These are phyloP conservation scores for Marcusenius ussheri DNA, from an alignment of 2,113 vertebrate genomes.

Conservation along the genomic window DNA sequence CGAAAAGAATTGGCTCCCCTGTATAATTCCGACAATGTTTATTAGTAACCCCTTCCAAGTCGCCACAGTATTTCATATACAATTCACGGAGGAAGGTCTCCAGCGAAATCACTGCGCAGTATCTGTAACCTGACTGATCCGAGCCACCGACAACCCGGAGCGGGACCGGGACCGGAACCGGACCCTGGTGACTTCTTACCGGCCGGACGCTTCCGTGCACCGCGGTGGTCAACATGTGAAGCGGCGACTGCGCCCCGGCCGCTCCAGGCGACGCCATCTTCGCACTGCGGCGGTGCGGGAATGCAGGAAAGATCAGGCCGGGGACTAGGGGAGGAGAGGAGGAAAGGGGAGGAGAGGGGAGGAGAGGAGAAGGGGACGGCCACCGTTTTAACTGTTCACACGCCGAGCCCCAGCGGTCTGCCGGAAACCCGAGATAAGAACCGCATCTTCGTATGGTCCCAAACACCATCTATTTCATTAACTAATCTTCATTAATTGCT, in stretches of 20 bases:
- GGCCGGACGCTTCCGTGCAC: slow-evolving; percentile 59
- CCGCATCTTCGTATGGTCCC: slow-evolving; percentile 15
- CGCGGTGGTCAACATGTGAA: slow-evolving; percentile 55
- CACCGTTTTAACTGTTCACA: slow-evolving; percentile 54
- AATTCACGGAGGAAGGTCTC: neutral
- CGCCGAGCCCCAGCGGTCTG: slow-evolving; percentile 39
- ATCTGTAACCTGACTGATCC: neutral
- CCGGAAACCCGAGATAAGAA: neutral
- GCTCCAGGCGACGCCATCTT: slow-evolving; percentile 74
- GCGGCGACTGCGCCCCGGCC: slow-evolving; percentile 63
- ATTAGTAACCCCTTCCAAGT: neutral
- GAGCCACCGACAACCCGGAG: neutral
- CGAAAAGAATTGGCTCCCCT: neutral
- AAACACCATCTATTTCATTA: neutral
- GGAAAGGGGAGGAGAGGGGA: neutral
- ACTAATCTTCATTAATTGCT: neutral
- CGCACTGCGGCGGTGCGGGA: slow-evolving; percentile 60
- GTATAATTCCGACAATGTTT: neutral
- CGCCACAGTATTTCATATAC: neutral
- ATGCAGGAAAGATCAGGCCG: slow-evolving; percentile 42
- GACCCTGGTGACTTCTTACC: slow-evolving; percentile 49
- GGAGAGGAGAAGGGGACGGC: slow-evolving; percentile 30
- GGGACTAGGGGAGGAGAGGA: slow-evolving; percentile 29
- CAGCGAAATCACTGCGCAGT: neutral
- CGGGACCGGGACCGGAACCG: neutral